These are phyloP conservation scores for Ptychochromis oligacanthus DNA, from an alignment of 2,113 vertebrate species.

Conservation along the genomic window DNA sequence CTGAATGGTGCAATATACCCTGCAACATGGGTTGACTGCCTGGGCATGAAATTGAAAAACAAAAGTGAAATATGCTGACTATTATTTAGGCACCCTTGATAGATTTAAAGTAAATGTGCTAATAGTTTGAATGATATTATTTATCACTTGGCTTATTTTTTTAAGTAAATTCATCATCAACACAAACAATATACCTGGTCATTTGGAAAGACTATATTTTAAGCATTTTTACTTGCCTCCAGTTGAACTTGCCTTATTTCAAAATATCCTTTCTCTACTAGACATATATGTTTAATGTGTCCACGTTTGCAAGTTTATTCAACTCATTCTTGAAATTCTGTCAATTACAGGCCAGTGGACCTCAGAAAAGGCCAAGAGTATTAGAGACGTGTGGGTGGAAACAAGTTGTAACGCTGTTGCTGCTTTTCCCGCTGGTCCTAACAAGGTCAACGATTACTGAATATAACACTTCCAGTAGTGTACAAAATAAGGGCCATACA, in stretches of 20 bases:
- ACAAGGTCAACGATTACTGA: not conserved
- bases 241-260: not conserved
- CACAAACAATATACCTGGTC: not conserved
- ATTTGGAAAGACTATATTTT: not conserved
- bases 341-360: not conserved
- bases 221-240: not conserved
- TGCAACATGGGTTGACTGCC: conserved; percentile 60
- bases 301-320: not conserved
- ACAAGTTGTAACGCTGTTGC: not conserved
- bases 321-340: not conserved
- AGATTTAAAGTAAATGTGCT: conserved; percentile 24
- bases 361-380: not conserved
- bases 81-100: conserved; percentile 25
- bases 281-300: not conserved
- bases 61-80: conserved; percentile 60
- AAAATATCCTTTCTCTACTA: not conserved
- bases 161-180: not conserved
- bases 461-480: not conserved
- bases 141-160: not conserved
- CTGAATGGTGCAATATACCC: conserved; percentile 62
- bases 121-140: conserved; percentile 7
- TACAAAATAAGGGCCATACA: not conserved
- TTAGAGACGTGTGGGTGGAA: not conserved
- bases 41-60: conserved; percentile 75
- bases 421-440: conserved; percentile 6